Conservation (phyloP, 2,113 vertebrate genomes). For the zebrafish (Danio rerio) region DNA sequence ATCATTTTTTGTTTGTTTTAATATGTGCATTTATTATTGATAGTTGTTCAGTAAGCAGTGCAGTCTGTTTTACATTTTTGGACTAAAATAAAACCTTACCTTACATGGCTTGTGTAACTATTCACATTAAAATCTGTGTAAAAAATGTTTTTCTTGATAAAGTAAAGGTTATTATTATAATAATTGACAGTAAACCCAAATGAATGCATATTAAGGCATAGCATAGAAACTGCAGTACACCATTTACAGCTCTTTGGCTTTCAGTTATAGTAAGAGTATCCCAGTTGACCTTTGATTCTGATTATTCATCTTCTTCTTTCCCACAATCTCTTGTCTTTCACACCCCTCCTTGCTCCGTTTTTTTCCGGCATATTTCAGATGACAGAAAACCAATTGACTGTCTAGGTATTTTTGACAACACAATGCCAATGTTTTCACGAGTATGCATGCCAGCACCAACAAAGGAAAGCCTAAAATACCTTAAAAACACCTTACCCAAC, state of each 20-base stretch:
- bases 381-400: not conserved
- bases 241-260: not conserved
- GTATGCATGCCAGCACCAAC: not conserved
- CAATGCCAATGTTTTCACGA: not conserved
- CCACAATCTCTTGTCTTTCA: not conserved
- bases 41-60: not conserved
- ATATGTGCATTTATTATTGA: not conserved
- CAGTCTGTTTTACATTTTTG: not conserved
- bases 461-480: not conserved
- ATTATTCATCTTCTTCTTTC: not conserved
- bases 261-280: not conserved
- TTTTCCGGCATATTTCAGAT: constrained; percentile 1
- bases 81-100: not conserved
- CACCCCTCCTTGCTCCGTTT: not conserved
- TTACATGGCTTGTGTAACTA: not conserved
- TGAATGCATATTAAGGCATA: not conserved
- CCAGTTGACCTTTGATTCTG: constrained; percentile 23
- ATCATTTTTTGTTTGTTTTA: too few species aligned
- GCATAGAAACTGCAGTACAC: too few species aligned
- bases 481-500: not conserved
- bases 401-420: not conserved
- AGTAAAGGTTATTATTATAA: too few species aligned
- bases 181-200: not conserved
- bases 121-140: not conserved
- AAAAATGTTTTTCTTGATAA: too few species aligned